A percentile compares a stretch with the other conserved stretches of the same genome.
phyloP scores from a whole-genome alignment of 1,140 invertebrate genomes.

The Linepithema humile region DNA sequence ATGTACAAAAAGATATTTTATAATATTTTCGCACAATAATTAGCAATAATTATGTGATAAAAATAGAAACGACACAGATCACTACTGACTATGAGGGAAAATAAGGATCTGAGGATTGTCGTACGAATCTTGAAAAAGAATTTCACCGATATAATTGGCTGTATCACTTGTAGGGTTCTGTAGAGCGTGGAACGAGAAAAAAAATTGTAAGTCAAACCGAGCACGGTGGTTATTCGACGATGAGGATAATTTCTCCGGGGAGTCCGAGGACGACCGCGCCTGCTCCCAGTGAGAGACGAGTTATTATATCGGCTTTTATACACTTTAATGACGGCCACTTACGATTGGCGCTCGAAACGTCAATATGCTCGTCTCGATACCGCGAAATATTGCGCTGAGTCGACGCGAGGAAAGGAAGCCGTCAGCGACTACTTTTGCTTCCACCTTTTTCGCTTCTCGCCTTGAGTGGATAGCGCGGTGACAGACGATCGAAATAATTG shows the following conservation, averaged over 20 bases:
- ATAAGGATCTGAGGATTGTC: not conserved
- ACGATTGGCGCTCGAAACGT: constrained; percentile 58
- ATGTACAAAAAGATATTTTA: too few species aligned
- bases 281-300: not conserved
- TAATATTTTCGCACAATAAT: not conserved
- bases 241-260: constrained; percentile 72
- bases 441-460: not conserved
- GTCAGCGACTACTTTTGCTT: constrained; percentile 20
- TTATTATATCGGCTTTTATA: constrained; percentile 68
- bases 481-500: constrained; percentile 49
- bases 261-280: constrained; percentile 22
- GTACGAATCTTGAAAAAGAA: constrained; percentile 27
- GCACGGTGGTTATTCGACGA: not conserved
- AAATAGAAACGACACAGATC: too few species aligned
- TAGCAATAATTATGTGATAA: too few species aligned
- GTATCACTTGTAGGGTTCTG: not conserved
- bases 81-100: not conserved
- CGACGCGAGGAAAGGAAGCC: constrained; percentile 46
- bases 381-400: constrained; percentile 63
- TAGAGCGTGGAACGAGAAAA: not conserved
- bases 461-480: constrained; percentile 17
- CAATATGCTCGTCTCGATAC: constrained; percentile 41
- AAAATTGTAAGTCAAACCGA: not conserved
- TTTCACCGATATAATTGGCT: constrained; percentile 3
- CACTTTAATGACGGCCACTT: constrained; percentile 67